These are phyloP conservation scores for Petrocephalus sullivani DNA, from an alignment of 2,797 vertebrate genomes.

Conservation along the genomic window DNA sequence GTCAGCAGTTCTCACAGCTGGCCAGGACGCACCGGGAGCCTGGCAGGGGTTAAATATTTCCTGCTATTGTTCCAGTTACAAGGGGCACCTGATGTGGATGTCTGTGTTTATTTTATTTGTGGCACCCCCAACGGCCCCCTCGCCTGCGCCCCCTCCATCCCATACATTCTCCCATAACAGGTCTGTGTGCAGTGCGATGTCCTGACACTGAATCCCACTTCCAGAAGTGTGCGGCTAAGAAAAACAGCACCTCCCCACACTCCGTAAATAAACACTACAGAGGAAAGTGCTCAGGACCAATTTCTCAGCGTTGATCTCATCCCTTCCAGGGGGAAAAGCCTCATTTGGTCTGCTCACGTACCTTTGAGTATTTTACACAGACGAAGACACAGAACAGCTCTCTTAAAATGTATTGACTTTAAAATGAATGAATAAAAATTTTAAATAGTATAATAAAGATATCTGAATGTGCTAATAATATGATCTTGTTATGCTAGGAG, in stretches of 20 bases:
- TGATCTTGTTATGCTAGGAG: not conserved
- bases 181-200: not conserved
- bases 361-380: not conserved
- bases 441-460: not conserved
- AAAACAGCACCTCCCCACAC: not conserved
- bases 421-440: not conserved
- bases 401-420: not conserved
- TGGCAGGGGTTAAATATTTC: slow-evolving; percentile 23
- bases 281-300: not conserved
- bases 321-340: not conserved
- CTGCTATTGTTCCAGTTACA: slow-evolving; percentile 25
- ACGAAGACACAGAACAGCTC: not conserved
- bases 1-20: slow-evolving; percentile 15
- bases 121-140: not conserved
- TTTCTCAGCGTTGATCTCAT: not conserved
- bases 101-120: not conserved
- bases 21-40: not conserved
- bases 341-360: not conserved
- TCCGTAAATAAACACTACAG: slow-evolving; percentile 4
- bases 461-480: not conserved
- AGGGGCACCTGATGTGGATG: not conserved
- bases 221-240: not conserved
- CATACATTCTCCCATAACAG: slow-evolving; percentile 13
- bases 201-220: not conserved
- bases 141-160: not conserved